Percentiles rank a stretch among this genome's conserved stretches.
These are phyloP conservation scores for Hippocampus zosterae DNA, from an alignment of 2,113 vertebrate species.

Conservation along the genomic window DNA sequence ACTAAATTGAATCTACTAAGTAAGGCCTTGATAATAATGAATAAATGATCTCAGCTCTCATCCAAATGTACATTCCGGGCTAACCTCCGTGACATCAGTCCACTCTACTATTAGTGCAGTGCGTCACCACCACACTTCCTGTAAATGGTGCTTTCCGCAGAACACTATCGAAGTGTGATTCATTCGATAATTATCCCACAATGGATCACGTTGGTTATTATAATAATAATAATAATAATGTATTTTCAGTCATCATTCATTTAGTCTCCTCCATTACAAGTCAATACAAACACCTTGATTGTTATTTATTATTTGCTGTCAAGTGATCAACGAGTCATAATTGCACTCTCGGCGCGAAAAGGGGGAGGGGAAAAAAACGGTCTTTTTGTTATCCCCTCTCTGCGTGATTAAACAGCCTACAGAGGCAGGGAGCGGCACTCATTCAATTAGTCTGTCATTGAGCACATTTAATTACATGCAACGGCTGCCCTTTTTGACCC, in stretches of 20 bases:
- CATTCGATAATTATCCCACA: background rate
- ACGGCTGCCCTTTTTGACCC: slow-evolving; percentile 51
- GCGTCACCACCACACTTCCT: background rate
- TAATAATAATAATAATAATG: background rate
- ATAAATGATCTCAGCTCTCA: background rate
- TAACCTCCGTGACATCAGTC: background rate
- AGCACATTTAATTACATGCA: slow-evolving; percentile 57
- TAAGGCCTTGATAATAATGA: background rate
- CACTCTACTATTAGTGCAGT: background rate
- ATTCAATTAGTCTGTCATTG: slow-evolving; percentile 63
- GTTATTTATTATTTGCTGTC: slow-evolving; percentile 46
- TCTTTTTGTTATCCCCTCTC: slow-evolving; percentile 34
- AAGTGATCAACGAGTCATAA: slow-evolving; percentile 39
- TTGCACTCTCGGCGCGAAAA: slow-evolving; percentile 21
- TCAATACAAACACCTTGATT: slow-evolving; percentile 34
- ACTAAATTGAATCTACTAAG: background rate
- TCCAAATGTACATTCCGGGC: background rate
- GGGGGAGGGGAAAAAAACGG: slow-evolving; percentile 31
- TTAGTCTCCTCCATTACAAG: background rate
- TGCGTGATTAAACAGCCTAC: slow-evolving; percentile 47
- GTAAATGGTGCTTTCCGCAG: background rate
- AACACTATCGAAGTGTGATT: background rate
- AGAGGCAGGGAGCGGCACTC: slow-evolving; percentile 38
- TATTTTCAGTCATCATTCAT: background rate
- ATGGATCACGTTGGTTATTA: background rate